Evolutionary conservation across 2,797 vertebrate genomes (phyloP).

Genomic region (Esox lucius): DNA sequence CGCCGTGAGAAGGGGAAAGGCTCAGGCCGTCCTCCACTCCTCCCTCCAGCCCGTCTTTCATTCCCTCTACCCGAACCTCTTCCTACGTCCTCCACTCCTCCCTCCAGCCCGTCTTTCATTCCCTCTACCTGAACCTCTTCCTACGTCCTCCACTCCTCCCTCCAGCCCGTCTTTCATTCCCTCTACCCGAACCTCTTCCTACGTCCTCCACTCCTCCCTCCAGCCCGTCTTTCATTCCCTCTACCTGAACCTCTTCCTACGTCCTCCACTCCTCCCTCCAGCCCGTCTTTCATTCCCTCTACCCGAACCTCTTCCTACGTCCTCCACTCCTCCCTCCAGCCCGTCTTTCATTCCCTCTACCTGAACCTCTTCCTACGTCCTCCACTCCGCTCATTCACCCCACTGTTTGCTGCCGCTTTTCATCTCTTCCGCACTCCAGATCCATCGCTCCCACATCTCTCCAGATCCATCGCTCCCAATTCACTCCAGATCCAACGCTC

Average conservation of each 20-base stretch:
- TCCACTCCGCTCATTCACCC: conserved; percentile 51
- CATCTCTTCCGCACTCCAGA: conserved; percentile 26
- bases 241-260: conserved; percentile 26
- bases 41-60: conserved; percentile 38
- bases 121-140: conserved; percentile 38
- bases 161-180: conserved; percentile 47
- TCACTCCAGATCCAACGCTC: too few relatives aligned
- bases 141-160: conserved; percentile 4
- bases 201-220: neutral
- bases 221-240: conserved; percentile 50
- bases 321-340: neutral
- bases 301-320: conserved; percentile 19
- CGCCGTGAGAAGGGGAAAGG: conserved; percentile 46
- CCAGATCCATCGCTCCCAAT: conserved; percentile 14
- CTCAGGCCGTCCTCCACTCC: conserved; percentile 11
- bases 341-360: too few relatives aligned
- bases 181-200: conserved; percentile 29
- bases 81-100: conserved; percentile 32
- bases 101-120: conserved; percentile 41
- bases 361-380: conserved; percentile 28
- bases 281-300: conserved; percentile 53
- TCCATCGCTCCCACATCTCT: conserved; percentile 27
- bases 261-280: neutral
- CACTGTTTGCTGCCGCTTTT: conserved; percentile 42
- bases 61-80: conserved; percentile 40